Evolutionary conservation across 2,113 vertebrate species (phyloP), one percentile per base, ranked within the genome.

Genomic region (Piaya cayana): DNA sequence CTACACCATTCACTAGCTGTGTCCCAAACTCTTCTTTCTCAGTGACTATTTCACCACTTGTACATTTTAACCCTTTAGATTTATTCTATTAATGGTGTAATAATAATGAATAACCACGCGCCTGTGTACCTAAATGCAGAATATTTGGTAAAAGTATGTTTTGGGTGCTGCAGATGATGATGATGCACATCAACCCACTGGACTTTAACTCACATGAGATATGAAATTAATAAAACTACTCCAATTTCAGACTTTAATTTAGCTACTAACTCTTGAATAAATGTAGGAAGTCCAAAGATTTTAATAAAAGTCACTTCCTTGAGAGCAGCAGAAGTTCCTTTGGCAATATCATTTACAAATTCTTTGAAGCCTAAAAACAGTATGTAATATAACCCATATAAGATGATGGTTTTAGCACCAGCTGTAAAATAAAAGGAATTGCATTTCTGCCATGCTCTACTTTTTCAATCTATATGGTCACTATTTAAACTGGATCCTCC

Each of bases 281-380:
- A 93, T 59, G 29, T 50, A 56, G 25, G 6, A 29, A 81, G n/a
- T 43, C 59, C 53, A 0, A 1, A 45, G 1, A 20, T 82, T 94
- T 86, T 53, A 82, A 42, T 58, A 45, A 37, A 79, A 86, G 27
- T n/a, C 68, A 5, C 6, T 52, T 85, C 16, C 11, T 58, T n/a
- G 21, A 19, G 21, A 82, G 52, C 20, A 87, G 56, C 5, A 82
- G 53, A 32, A 71, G 47, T 75, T 82, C 34, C 42, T 95, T 47
- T 52, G 58, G 42, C 34, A 88, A 22, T 81, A 86, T 59, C 22
- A 77, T 55, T 77, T 88, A 82, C 25, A 50, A 62, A 63, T 77
- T 53, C 49, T 90, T 91, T 88, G 64, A 92, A 92, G 82, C 15
- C 21, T 85, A 27, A 67, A 79, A 92, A 85, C 21, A 89, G 69